These are phyloP conservation scores for Vanessa tameamea DNA, from an alignment of 1,140 invertebrate genomes.

Conservation along the genomic window DNA sequence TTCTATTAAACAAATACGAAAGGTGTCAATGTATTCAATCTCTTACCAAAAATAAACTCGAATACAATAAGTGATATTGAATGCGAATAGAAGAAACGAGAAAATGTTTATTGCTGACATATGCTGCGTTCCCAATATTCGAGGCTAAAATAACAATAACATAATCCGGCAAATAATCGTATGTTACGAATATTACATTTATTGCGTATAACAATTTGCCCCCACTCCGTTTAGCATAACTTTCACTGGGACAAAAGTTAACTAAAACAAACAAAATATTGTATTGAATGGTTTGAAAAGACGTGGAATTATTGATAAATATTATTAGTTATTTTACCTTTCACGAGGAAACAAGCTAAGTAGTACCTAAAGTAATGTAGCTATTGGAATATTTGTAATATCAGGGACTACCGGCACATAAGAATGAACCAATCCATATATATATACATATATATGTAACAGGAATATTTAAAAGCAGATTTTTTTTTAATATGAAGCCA, in stretches of 20 bases:
- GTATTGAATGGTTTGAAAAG: neutral
- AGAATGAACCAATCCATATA: no score
- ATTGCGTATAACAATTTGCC: neutral
- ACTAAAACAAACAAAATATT: neutral
- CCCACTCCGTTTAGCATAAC: neutral
- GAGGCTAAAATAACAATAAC: conserved; percentile 33
- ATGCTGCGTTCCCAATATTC: conserved; percentile 31
- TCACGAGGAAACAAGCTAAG: no score
- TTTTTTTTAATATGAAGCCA: no score
- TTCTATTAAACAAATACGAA: no score
- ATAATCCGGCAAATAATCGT: conserved; percentile 27
- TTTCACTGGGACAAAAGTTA: neutral
- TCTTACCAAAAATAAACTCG: neutral
- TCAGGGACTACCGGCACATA: no score
- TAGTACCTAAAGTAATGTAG: no score
- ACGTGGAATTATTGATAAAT: no score
- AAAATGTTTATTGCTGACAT: conserved; percentile 30
- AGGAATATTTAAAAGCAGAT: no score
- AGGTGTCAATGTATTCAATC: conserved; percentile 6
- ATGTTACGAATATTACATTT: conserved; percentile 28
- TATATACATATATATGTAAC: no score
- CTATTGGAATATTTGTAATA: no score
- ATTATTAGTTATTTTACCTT: no score
- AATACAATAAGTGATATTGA: conserved; percentile 15
- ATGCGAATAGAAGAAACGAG: conserved; percentile 20